These are phyloP conservation scores for Drosophila emarginata DNA, from an alignment of 2,888 invertebrate genomes.

Conservation along the genomic window DNA sequence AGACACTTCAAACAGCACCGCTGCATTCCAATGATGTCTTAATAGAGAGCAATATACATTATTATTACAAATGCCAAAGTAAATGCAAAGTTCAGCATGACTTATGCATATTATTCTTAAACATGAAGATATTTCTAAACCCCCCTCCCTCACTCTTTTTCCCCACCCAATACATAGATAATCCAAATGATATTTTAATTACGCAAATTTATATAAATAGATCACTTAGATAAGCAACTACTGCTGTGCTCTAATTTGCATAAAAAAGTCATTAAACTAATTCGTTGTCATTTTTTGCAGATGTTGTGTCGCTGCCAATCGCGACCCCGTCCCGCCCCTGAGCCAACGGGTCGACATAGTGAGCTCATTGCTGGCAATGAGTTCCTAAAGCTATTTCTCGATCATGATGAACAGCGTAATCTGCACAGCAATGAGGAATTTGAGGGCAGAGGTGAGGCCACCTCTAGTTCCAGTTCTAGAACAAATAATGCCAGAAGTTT, in stretches of 20 bases:
- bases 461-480: conserved; percentile 31
- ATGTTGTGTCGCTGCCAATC: conserved; percentile 69
- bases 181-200: conserved; percentile 69
- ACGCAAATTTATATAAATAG: conserved; percentile 69
- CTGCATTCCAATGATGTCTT: conserved; percentile 70
- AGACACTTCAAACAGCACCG: conserved; percentile 52
- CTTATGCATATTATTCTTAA: conserved; percentile 46
- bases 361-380: conserved; percentile 81
- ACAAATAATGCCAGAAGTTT: conserved; percentile 52
- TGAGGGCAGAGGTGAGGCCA: conserved; percentile 36
- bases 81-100: conserved; percentile 47
- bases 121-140: conserved; percentile 48
- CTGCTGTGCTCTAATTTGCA: conserved; percentile 45
- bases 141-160: not conserved
- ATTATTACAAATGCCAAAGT: conserved; percentile 53
- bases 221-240: conserved; percentile 59
- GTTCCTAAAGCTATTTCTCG: conserved; percentile 80
- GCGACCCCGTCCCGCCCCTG: conserved; percentile 48
- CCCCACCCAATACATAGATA: conserved; percentile 5
- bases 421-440: conserved; percentile 66
- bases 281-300: conserved; percentile 52
- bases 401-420: conserved; percentile 71
- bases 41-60: conserved; percentile 50
- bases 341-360: conserved; percentile 56
- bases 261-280: conserved; percentile 57